phyloP scores from a whole-genome alignment of 2,888 invertebrate genomes.

The Euproctis similis region DNA sequence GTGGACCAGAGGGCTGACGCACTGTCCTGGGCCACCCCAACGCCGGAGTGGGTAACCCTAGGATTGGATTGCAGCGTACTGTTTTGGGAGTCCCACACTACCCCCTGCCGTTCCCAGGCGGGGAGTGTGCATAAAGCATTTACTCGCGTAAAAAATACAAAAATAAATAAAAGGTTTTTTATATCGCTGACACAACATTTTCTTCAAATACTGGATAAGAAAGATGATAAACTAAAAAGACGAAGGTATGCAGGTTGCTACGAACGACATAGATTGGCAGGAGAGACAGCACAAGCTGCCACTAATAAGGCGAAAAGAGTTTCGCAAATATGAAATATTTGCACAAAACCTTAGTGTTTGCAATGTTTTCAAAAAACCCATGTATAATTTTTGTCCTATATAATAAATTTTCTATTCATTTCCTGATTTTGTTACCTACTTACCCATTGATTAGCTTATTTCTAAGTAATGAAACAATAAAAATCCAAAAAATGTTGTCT shows the following conservation, averaged over 20 bases:
- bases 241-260: neutral
- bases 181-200: neutral
- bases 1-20: too few species aligned
- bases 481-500: neutral
- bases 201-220: neutral
- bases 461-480: too few species aligned
- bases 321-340: constrained; percentile 5
- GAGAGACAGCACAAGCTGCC: constrained; percentile 2
- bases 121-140: too few species aligned
- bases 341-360: constrained; percentile 3
- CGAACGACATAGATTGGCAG: neutral
- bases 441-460: too few species aligned
- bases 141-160: too few species aligned
- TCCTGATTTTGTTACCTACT: too few species aligned
- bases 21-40: too few species aligned
- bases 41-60: too few species aligned
- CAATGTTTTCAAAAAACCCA: constrained; percentile 4
- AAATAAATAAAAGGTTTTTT: too few species aligned
- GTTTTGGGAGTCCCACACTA: too few species aligned
- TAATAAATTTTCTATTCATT: neutral
- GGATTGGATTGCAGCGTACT: too few species aligned
- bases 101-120: too few species aligned
- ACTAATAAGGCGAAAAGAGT: constrained; percentile 5
- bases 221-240: neutral
- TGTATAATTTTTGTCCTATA: neutral